phyloP scores from a whole-genome alignment of 2,113 vertebrate species.

The Scomber scombrus region DNA sequence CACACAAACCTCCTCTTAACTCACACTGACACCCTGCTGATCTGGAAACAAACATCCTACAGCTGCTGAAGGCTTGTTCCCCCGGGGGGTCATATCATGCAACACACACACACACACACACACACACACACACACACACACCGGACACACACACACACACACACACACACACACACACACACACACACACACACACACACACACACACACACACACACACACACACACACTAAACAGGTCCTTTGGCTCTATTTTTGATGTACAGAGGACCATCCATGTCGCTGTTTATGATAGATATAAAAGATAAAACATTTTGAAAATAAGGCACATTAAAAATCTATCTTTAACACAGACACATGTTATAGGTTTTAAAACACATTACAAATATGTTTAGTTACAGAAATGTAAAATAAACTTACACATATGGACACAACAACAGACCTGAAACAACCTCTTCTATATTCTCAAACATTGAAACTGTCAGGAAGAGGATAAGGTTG shows the following conservation, averaged over 20 bases:
- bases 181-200: conserved; percentile 25
- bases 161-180: conserved; percentile 15
- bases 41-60: conserved; percentile 33
- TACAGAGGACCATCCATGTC: background rate
- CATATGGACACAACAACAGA: background rate
- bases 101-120: conserved; percentile 13
- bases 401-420: conserved; percentile 28
- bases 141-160: conserved; percentile 9
- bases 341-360: background rate
- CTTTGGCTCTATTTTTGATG: conserved; percentile 36
- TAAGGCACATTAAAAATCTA: background rate
- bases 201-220: conserved; percentile 11
- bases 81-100: background rate
- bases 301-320: background rate
- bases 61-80: background rate
- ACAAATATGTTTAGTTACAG: conserved; percentile 17
- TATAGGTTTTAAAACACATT: conserved; percentile 2
- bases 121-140: no score
- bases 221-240: background rate
- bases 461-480: conserved; percentile 38
- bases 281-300: background rate
- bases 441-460: conserved; percentile 5
- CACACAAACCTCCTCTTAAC: background rate
- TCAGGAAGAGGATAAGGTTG: conserved; percentile 15
- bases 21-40: conserved; percentile 8